Conservation (phyloP, 2,113 vertebrate genomes). For the Colossoma macropomum region DNA sequence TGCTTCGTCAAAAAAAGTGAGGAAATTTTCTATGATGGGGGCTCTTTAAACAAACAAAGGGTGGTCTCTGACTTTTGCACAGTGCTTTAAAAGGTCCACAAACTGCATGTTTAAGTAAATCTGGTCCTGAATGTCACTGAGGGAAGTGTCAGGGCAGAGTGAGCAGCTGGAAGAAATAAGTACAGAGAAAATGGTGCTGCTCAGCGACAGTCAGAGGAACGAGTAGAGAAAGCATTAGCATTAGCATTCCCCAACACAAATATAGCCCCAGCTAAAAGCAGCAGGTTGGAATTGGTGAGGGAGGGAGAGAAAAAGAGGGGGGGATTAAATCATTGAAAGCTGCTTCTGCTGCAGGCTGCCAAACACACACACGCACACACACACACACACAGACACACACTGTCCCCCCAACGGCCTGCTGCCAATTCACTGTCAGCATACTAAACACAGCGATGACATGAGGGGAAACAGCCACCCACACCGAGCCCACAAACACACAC, state of each 20-base stretch:
- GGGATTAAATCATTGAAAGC: conserved; percentile 12
- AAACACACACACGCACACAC: conserved; percentile 3
- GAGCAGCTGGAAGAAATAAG: background rate
- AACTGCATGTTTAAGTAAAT: no score
- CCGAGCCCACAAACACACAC: conserved; percentile 1
- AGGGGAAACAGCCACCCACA: conserved; percentile 15
- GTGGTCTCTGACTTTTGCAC: no score
- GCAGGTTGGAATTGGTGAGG: background rate
- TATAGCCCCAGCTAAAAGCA: background rate
- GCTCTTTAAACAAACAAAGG: no score
- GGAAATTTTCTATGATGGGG: no score
- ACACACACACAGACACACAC: background rate
- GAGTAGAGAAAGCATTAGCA: background rate
- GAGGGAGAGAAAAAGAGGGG: background rate
- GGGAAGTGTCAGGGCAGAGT: background rate
- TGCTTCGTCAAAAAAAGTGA: no score
- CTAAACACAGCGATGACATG: conserved; percentile 1
- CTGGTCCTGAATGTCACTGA: background rate
- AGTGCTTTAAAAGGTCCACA: no score
- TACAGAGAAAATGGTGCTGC: background rate
- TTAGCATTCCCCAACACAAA: background rate
- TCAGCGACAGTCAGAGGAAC: background rate
- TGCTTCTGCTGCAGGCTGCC: conserved; percentile 17
- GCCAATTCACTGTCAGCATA: conserved; percentile 32
- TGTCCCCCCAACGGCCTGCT: background rate